A percentile compares a stretch with the other conserved stretches of the same genome.
phyloP scores from a whole-genome alignment of 2,797 vertebrate species.

The Alouatta caraya region DNA sequence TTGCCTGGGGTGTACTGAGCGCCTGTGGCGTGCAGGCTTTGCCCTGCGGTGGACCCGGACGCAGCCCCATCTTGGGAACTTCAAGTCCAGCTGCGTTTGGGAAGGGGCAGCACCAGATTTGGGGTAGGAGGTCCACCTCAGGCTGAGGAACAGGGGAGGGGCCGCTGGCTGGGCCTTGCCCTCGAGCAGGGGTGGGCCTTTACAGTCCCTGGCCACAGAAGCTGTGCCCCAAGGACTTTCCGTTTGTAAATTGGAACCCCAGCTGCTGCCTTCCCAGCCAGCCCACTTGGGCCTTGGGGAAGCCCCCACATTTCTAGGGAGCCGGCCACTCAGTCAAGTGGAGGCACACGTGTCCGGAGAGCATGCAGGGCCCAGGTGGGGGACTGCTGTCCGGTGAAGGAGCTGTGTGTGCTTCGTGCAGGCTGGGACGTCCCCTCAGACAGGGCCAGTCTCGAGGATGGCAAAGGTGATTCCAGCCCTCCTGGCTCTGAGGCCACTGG shows the following conservation, averaged over 20 bases:
- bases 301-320: not conserved
- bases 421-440: accelerated
- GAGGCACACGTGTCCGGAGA: accelerated
- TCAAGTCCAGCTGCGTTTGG: not conserved
- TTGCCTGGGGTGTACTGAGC: accelerated
- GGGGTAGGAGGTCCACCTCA: accelerated
- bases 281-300: not conserved
- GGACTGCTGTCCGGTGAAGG: not conserved
- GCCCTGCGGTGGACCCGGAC: not conserved
- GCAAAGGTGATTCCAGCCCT: not conserved
- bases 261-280: accelerated
- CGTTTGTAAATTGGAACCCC: not conserved
- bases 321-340: accelerated
- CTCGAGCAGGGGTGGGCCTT: accelerated
- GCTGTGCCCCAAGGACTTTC: not conserved
- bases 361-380: not conserved
- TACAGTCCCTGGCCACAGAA: too few relatives aligned
- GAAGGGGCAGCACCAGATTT: too few relatives aligned
- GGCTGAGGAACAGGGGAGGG: not conserved
- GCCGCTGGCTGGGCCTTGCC: too few relatives aligned
- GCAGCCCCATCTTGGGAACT: accelerated
- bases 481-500: not conserved
- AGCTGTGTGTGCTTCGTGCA: not conserved
- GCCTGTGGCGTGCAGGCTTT: too few relatives aligned
- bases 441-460: not conserved